Evolutionary conservation across 2,888 invertebrate genomes (phyloP), one percentile per base, ranked within the genome.

Genomic region (Miltochrista miniata): DNA sequence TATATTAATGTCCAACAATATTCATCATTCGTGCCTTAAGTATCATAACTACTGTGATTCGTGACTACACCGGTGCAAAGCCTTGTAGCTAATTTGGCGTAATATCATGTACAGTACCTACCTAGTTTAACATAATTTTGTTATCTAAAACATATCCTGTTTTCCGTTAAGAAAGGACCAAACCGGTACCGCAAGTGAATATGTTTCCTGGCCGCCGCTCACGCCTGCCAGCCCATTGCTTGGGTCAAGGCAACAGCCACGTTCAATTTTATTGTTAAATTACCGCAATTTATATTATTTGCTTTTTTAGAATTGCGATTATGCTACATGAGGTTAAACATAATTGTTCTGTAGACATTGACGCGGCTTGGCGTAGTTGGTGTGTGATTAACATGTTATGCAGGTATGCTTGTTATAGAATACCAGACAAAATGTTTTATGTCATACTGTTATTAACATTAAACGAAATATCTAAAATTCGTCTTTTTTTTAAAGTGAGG

Each of bases 221-320:
- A 69, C 70, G 31, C 31, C 64, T 50, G 59, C 56, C 58, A 58
- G 55, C 59, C 54, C 62, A 66, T 58, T 68, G 61, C 67, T 68
- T 61, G 59, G 67, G 68, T 68, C 68, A 68, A 68, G 68, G 68
- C 51, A 39, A 68, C 54, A 42, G 59, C 63, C 59, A 64, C 66
- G 64, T 58, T 61, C 62, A 63, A 54, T 58, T 66, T 72, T 73
- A 73, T 73, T 72, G 68, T 61, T 70, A 67, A 64, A 72, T 70
- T 66, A 58, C 75, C 44, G 67, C 65, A 74, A 76, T 70, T 73
- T 74, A 67, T 70, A 65, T 70, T 64, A 74, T 61, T 66, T 60
- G 63, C 56, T 67, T 68, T 64, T 67, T 69, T 63, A 61, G 62
- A 64, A 54, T 56, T 52, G 59, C 64, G 51, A 51, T 64, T 68